Evolutionary conservation across 2,113 vertebrate species (phyloP), one percentile per base, ranked within the genome.

Genomic region (Oncorhynchus tshawytscha): DNA sequence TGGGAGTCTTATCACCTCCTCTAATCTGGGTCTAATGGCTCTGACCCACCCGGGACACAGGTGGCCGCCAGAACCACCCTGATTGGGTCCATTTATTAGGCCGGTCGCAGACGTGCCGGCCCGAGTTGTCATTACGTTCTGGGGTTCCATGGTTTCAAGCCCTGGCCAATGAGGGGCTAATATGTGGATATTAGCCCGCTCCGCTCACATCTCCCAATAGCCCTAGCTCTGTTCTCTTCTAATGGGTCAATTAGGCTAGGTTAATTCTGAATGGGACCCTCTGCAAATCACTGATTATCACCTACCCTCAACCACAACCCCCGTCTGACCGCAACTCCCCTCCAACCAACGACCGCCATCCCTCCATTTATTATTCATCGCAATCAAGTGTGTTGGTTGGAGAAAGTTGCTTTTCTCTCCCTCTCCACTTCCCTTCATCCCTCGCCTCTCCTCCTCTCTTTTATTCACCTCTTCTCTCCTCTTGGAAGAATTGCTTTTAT

Each of bases 291-390:
- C 87, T 86, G 82, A 89, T 92, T 90, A 91, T 88, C 89, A 90
- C 90, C 92, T 82, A 31, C 87, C 88, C 87, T 80, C 76, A 70
- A 82, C 77, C 78, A 72, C 84, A 82, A 88, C 81, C 81, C 86
- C 72, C 39, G 27, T 62, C 64, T 45, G 7, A 22, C 45, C 49
- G 29, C 3, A 29, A 25, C 25, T 18, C 22, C 78, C 80, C 75
- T 5, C 76, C 83, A 80, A 54, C 77, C 77, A 20, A 57, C 79
- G 74, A 72, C 78, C 78, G 67, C 77, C 75, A 70, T 72, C 75
- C 77, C 72, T 69, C 72, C 29, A 96, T 97, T 95, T 97, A 98
- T 98, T 97, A 98, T 98, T 98, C 95, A 98, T 96, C 93, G 92
- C 95, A 97, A 97, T 97, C 96, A 98, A 97, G 94, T 95, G 94